These are phyloP conservation scores for Mythimna loreyi DNA, from an alignment of 2,888 invertebrate species.

Conservation along the genomic window DNA sequence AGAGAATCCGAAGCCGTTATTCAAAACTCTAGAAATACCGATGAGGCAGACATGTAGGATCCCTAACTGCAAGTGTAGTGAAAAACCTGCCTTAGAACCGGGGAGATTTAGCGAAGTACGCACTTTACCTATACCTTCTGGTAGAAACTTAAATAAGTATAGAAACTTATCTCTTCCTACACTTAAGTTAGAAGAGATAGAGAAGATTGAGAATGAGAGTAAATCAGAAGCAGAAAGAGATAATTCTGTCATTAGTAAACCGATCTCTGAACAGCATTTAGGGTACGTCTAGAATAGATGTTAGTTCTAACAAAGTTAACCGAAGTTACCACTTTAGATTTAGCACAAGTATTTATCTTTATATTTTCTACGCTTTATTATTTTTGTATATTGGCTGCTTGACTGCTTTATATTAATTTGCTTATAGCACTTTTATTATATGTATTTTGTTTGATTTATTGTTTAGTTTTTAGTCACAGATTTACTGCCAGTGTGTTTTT, in stretches of 20 bases:
- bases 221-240: conserved; percentile 82
- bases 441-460: conserved; percentile 58
- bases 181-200: conserved; percentile 83
- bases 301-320: conserved; percentile 44
- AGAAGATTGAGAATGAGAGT: conserved; percentile 73
- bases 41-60: conserved; percentile 82
- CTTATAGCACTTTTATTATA: conserved; percentile 56
- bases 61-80: conserved; percentile 86
- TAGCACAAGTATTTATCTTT: conserved; percentile 69
- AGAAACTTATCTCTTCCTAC: conserved; percentile 87
- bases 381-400: conserved; percentile 76
- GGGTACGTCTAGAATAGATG: conserved; percentile 86
- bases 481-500: conserved; percentile 64
- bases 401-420: conserved; percentile 64
- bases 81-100: conserved; percentile 71
- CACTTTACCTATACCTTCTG: conserved; percentile 81
- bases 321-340: conserved; percentile 71
- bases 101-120: conserved; percentile 80
- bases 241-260: conserved; percentile 75
- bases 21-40: conserved; percentile 82
- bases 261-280: conserved; percentile 90
- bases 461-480: conserved; percentile 60
- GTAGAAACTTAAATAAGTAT: conserved; percentile 79
- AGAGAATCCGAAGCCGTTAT: conserved; percentile 77
- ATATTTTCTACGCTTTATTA: conserved; percentile 62